A percentile compares a stretch with the other conserved stretches of the same genome.
These are phyloP conservation scores for Manacus vitellinus DNA, from an alignment of 2,113 vertebrate species.

Conservation along the genomic window DNA sequence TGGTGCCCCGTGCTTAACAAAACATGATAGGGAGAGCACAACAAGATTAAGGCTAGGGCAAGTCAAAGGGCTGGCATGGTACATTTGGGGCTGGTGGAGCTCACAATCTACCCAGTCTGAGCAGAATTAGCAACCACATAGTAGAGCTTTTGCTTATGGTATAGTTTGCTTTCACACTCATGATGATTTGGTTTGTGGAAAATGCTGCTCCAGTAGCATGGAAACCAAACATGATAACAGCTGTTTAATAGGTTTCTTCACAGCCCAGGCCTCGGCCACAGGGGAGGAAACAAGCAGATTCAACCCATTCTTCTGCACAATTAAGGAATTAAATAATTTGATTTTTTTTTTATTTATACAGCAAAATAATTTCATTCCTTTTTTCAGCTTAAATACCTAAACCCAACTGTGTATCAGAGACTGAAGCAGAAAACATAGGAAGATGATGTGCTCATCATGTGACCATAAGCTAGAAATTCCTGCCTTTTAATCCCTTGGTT, in stretches of 20 bases:
- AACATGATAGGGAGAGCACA: not conserved
- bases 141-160: not conserved
- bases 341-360: not conserved
- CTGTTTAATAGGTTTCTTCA: not conserved
- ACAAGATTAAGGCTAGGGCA: not conserved
- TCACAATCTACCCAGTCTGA: not conserved
- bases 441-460: not conserved
- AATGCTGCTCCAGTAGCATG: not conserved
- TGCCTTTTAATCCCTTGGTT: not conserved
- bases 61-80: not conserved
- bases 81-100: not conserved
- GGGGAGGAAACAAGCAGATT: not conserved
- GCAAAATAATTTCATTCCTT: not conserved
- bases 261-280: not conserved
- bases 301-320: not conserved
- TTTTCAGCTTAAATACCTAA: not conserved
- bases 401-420: not conserved
- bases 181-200: not conserved
- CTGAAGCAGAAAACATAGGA: not conserved
- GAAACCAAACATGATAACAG: not conserved
- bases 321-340: not conserved
- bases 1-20: not conserved
- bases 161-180: not conserved
- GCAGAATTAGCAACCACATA: not conserved
- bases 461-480: not conserved